Evolutionary conservation across 2,888 invertebrate species (phyloP).

Genomic region (Agrotis exclamationis): DNA sequence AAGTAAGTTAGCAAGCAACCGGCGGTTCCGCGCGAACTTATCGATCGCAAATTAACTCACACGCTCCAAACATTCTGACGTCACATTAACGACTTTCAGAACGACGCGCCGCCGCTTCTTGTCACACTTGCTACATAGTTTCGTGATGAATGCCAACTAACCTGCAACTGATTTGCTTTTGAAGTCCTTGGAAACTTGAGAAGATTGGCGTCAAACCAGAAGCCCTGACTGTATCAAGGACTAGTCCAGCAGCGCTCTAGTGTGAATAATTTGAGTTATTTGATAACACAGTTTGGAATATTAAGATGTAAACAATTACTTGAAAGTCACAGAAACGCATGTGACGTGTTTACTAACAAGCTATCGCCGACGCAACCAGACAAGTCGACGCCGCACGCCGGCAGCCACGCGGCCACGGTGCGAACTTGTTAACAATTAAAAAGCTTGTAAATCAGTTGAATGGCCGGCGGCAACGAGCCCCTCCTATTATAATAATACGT

Average conservation of each 20-base stretch:
- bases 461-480: constrained; percentile 45
- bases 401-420: background rate
- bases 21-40: constrained; percentile 28
- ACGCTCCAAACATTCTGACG: constrained; percentile 49
- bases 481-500: constrained; percentile 65
- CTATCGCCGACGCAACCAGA: background rate
- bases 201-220: background rate
- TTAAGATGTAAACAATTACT: background rate
- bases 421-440: constrained; percentile 58
- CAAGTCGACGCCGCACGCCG: background rate
- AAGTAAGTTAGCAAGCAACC: constrained; percentile 47
- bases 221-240: background rate
- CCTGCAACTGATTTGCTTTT: constrained; percentile 38
- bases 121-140: constrained; percentile 49
- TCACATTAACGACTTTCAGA: constrained; percentile 51
- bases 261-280: background rate
- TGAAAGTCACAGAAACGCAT: background rate
- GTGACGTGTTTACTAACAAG: background rate
- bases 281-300: background rate
- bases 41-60: constrained; percentile 56
- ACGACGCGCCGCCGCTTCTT: constrained; percentile 35
- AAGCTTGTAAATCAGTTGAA: constrained; percentile 73
- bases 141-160: constrained; percentile 36
- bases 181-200: constrained; percentile 3
- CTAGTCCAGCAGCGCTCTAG: background rate